Base-by-base conservation (phyloP, 2,888 invertebrate species). In the Epirrhoe alternata region DNA sequence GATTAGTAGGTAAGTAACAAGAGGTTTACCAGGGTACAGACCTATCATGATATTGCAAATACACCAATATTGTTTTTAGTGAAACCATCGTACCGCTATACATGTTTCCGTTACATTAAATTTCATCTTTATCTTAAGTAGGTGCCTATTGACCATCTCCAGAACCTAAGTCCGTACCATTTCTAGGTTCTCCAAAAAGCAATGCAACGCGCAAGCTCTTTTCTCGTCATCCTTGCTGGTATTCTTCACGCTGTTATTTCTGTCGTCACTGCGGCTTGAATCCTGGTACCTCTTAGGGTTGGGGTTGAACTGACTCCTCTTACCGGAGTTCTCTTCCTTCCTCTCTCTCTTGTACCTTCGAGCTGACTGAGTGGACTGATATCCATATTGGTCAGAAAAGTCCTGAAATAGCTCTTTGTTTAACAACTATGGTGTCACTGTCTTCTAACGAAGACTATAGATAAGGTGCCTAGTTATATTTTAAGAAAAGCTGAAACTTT, bases 131-230 rank as follows among this genome's bases (percentile, higher is more conserved):
- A n/a, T n/a, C n/a, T n/a, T n/a, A n/a, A n/a, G n/a, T n/a, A n/a
- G n/a, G n/a, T n/a, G n/a, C n/a, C n/a, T 3, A 24, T 24, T 24
- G 24, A 24, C 24, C 1, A 24, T 24, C 24, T 24, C 24, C 24
- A 24, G 3, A 24, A 24, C n/a, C 14, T 14, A 12, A 47, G 4
- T 47, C 12, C 86, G 84, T 86, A 96, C 96, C 95, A 96, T 94
- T 77, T 95, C 94, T 70, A 96, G 82, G 81, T 95, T 94, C 66
- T 95, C 94, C 79, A 96, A 94, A 78, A 97, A 95, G 78, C 97
- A 97, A 69, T 96, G 95, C 24, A 95, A 83, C 0, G 95, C 92
- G 76, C 96, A 96, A 65, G 89, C 86, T 66, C 87, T 90, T 5
- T 78, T 82, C 5, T 84, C 80, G 8, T 68, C 71, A 10, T 84